phyloP scores from a whole-genome alignment of 2,888 invertebrate species.

The Ctena decussata region DNA sequence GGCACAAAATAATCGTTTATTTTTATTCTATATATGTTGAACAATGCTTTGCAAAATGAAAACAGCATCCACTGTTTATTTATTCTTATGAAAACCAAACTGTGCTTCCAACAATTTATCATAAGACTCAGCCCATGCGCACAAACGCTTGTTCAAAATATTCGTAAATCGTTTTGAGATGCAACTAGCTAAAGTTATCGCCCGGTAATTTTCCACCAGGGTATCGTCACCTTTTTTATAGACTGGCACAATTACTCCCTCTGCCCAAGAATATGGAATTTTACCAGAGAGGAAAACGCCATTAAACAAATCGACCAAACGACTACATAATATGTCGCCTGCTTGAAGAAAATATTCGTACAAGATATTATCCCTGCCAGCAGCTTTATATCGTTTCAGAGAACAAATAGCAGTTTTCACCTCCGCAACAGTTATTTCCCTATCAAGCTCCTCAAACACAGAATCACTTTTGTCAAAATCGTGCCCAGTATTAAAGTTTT shows the following conservation, averaged over 20 bases:
- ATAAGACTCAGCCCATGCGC: constrained; percentile 14
- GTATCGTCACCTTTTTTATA: not conserved
- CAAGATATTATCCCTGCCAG: not conserved
- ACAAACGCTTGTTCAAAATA: constrained; percentile 16
- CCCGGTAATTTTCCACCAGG: constrained; percentile 22
- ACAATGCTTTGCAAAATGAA: constrained; percentile 39
- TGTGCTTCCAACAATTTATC: constrained; percentile 21
- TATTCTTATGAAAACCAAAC: constrained; percentile 33
- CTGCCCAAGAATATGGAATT: not conserved
- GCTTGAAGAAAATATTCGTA: not conserved
- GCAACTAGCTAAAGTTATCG: constrained; percentile 16
- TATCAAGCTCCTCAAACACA: not conserved
- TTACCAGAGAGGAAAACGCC: not conserved
- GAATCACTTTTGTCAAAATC: too few relatives aligned
- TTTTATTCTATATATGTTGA: constrained; percentile 12
- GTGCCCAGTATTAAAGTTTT: not conserved
- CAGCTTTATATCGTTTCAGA: not conserved
- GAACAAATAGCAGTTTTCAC: too few relatives aligned
- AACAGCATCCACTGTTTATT: constrained; percentile 33
- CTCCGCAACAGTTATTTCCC: not conserved
- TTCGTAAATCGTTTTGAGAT: constrained; percentile 26
- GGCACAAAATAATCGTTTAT: too few relatives aligned
- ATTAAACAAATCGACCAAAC: not conserved
- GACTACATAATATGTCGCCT: too few relatives aligned
- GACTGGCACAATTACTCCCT: not conserved